A percentile compares a stretch with the other conserved stretches of the same genome.
These are phyloP conservation scores for Papilio protenor DNA, from an alignment of 2,888 invertebrate species.

Conservation along the genomic window DNA sequence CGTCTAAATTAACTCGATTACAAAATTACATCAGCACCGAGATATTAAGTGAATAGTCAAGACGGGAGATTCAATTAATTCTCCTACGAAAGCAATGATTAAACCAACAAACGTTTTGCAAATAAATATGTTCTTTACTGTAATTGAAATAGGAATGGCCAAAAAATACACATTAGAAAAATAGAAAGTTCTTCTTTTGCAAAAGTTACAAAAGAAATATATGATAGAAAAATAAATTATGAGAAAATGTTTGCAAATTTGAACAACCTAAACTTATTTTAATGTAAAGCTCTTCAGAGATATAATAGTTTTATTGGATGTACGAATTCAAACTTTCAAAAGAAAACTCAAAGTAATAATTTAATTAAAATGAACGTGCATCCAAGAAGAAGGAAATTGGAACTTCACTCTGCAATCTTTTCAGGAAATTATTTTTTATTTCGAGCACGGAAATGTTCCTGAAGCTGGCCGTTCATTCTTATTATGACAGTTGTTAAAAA, in stretches of 20 bases:
- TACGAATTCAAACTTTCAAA: neutral
- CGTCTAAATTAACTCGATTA: slow-evolving; percentile 28
- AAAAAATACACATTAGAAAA: neutral
- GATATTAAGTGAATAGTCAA: slow-evolving; percentile 21
- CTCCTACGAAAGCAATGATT: slow-evolving; percentile 1
- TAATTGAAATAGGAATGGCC: neutral
- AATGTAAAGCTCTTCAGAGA: neutral
- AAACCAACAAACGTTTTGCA: slow-evolving; percentile 10
- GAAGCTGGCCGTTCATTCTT: slow-evolving; percentile 42
- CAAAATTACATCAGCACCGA: slow-evolving; percentile 15
- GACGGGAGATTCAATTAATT: slow-evolving; percentile 17
- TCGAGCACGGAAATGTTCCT: slow-evolving; percentile 50
- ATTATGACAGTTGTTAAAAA: slow-evolving; percentile 23
- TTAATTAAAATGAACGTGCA: slow-evolving; percentile 74
- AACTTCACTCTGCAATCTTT: slow-evolving; percentile 56
- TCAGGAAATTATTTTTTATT: slow-evolving; percentile 56
- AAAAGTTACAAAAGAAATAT: neutral
- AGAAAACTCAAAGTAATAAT: slow-evolving; percentile 55
- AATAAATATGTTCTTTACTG: neutral
- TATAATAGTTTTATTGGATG: neutral
- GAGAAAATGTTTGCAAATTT: neutral
- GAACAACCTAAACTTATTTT: neutral
- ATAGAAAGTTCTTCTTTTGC: neutral
- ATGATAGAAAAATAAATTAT: neutral
- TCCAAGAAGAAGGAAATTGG: slow-evolving; percentile 65